phyloP scores from a whole-genome alignment of 1,140 invertebrate species.

The Zaprionus tsacasi region DNA sequence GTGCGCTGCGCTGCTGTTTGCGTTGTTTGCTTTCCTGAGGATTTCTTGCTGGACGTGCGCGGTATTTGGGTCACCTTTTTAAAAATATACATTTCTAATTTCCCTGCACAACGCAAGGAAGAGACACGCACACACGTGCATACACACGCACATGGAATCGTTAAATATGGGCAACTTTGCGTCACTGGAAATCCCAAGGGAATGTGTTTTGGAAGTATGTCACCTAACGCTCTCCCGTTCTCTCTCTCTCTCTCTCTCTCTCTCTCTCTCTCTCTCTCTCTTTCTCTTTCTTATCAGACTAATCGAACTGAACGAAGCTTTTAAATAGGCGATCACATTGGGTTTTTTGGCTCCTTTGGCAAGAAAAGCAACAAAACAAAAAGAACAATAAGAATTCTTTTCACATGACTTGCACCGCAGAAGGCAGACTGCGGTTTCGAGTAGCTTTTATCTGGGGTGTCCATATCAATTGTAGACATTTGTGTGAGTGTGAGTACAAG shows the following conservation, averaged over 20 bases:
- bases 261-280: slow-evolving; percentile 2
- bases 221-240: slow-evolving; percentile 17
- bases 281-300: neutral
- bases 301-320: slow-evolving; percentile 4
- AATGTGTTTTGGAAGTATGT: slow-evolving; percentile 21
- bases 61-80: slow-evolving; percentile 70
- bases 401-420: slow-evolving; percentile 43
- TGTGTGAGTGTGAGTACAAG: slow-evolving; percentile 3
- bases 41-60: slow-evolving; percentile 56
- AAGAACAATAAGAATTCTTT: slow-evolving; percentile 41
- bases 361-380: neutral
- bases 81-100: slow-evolving; percentile 72
- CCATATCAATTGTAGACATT: slow-evolving; percentile 43
- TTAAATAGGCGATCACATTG: slow-evolving; percentile 1
- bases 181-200: slow-evolving; percentile 45
- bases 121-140: slow-evolving; percentile 16
- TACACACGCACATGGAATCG: neutral
- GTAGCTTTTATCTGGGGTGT: slow-evolving; percentile 64
- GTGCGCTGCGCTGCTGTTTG: neutral
- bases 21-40: slow-evolving; percentile 56
- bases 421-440: slow-evolving; percentile 36
- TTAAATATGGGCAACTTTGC: slow-evolving; percentile 19
- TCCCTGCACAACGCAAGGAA: slow-evolving; percentile 61
- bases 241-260: slow-evolving; percentile 5
- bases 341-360: neutral